Conservation (phyloP, 2,113 vertebrate genomes). For the Dromaius novaehollandiae region DNA sequence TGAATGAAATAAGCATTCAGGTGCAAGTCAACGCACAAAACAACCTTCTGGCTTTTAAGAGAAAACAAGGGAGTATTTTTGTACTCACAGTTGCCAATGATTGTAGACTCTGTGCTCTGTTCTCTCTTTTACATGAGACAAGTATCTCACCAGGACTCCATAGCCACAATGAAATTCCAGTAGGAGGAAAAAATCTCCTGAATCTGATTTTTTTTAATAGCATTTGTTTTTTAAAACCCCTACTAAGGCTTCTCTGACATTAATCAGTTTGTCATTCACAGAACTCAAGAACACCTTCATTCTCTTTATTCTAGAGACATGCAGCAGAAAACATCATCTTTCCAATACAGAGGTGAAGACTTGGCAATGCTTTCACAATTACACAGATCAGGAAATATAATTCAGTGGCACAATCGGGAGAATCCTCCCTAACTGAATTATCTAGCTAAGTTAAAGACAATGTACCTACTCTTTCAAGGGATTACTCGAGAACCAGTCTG, state of each 20-base stretch:
- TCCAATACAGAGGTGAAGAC: neutral
- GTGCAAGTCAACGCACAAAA: neutral
- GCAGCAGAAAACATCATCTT: neutral
- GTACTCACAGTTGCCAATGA: neutral
- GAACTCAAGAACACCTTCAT: neutral
- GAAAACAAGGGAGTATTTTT: neutral
- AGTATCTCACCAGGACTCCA: neutral
- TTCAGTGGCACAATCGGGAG: neutral
- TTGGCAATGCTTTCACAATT: neutral
- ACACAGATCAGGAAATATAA: neutral
- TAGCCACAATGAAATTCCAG: conserved; percentile 13
- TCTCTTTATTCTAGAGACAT: neutral
- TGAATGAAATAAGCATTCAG: neutral
- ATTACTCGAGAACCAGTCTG: neutral
- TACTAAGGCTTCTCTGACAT: neutral
- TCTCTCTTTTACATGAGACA: neutral
- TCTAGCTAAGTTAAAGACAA: neutral
- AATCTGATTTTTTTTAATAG: neutral
- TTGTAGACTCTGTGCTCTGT: neutral
- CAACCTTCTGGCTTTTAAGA: conserved; percentile 1
- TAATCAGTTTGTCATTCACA: neutral
- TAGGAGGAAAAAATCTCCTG: neutral
- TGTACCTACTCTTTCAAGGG: accelerated
- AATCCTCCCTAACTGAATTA: neutral
- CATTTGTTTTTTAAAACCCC: neutral